Evolutionary conservation across 30 jellyfish, hydroid and myxozoan species (phyloP).

Genomic region (Aurelia sp.): DNA sequence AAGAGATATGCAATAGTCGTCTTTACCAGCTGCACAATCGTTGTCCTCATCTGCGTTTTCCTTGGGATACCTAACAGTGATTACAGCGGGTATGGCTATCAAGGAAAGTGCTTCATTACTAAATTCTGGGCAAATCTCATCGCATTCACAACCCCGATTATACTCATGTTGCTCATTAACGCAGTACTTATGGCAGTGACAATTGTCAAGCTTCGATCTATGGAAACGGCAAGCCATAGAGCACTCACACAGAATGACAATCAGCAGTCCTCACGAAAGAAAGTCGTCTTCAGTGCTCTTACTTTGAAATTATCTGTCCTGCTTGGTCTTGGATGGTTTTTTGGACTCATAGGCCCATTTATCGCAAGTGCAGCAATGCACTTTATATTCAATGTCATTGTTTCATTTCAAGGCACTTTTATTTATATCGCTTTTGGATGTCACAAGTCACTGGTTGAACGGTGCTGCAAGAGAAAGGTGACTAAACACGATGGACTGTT

Average conservation of each 20-base stretch:
- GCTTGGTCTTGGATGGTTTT: conserved; percentile 35
- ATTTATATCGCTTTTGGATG: conserved; percentile 24
- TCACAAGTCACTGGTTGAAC: conserved; percentile 1
- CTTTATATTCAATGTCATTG: background rate
- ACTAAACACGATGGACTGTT: no score
- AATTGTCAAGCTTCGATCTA: background rate
- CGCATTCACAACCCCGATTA: conserved; percentile 12
- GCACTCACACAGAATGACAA: background rate
- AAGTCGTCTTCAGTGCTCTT: background rate
- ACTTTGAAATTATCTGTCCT: conserved; percentile 20
- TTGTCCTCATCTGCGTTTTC: no score
- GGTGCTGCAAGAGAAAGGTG: background rate
- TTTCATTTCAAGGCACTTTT: conserved; percentile 21
- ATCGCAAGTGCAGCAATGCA: conserved; percentile 5
- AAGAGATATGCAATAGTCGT: conserved; percentile 1
- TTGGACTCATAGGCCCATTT: conserved; percentile 19
- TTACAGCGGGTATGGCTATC: conserved; percentile 17
- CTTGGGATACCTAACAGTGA: background rate
- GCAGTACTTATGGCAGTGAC: background rate
- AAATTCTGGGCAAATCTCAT: conserved; percentile 32
- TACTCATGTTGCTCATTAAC: background rate
- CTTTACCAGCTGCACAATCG: background rate
- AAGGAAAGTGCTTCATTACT: conserved; percentile 5
- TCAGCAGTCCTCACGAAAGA: conserved; percentile 12
- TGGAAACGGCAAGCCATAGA: background rate